Base-by-base conservation (phyloP, 2,888 invertebrate species). In the Papilio gigon region DNA sequence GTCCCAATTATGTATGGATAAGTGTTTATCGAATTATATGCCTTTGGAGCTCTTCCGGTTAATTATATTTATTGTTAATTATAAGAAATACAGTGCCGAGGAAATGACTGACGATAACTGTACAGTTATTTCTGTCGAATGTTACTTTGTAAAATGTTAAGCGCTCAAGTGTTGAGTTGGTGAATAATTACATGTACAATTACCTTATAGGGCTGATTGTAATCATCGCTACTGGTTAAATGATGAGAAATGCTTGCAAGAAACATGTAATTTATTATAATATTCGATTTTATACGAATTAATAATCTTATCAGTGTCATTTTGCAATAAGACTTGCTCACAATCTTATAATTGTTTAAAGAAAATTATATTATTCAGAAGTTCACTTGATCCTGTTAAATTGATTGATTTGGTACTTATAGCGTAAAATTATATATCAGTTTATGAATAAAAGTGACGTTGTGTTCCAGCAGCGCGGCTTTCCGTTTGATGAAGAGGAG, bases 401-500 rank as follows among this genome's bases (percentile, higher is more conserved):
- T n/a, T n/a, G n/a, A n/a, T 40, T 40, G 2, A 25, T 47, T 25
- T 25, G 4, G 47, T 47, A 1, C 2, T 44, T 47, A 11, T 12
- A 3, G 27, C 1, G 4, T n/a, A n/a, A 27, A 27, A 0, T 20
- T 11, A 27, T 27, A 27, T 50, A 25, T 50, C 6, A 50, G 50
- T 14, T 12, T 42, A 61, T 22, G 5, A 63, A 35, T 58, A 56
- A 30, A 5, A 20, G 11, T 33, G 8, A 14, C 11, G 27, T 62
- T 63, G 2, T 79, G 77, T 79, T 80, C 77, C 22, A 22, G 62
- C 90, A 93, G 93, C 93, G 90, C 79, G 95, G 94, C 73, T 95
- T 95, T 79, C 95, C 95, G 73, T 95, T 95, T 84, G 95, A 95
- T 82, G 93, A 94, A 78, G 93, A 93, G 78, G 92, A 93, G 76